Conservation (phyloP, 2,888 invertebrate genomes). For the Sipunculus nudus region DNA sequence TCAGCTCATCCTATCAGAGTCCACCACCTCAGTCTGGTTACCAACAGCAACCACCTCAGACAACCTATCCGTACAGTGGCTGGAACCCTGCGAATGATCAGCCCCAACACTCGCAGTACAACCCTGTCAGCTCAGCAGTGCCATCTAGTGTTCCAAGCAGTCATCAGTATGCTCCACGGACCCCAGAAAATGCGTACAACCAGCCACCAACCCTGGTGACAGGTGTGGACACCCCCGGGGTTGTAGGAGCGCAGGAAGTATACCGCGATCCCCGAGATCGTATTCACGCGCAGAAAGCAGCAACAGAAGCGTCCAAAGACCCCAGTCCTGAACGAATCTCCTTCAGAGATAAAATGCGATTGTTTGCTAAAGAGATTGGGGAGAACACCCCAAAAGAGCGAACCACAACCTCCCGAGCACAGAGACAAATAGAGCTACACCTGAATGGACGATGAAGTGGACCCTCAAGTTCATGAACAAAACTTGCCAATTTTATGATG, state of each 20-base stretch:
- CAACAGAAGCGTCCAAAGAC: constrained; percentile 30
- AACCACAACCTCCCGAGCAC: constrained; percentile 16
- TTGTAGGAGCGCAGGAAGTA: constrained; percentile 97
- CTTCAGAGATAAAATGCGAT: constrained; percentile 99
- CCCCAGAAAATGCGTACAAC: not conserved
- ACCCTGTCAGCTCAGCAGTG: not conserved
- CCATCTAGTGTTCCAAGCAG: not conserved
- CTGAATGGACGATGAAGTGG: constrained; percentile 20
- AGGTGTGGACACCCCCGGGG: constrained; percentile 81
- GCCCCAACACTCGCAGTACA: not conserved
- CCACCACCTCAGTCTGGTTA: too few species aligned
- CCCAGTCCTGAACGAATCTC: constrained; percentile 80
- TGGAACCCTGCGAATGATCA: too few species aligned
- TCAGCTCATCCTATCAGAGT: too few species aligned
- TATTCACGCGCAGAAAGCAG: constrained; percentile 78
- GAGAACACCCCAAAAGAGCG: constrained; percentile 75
- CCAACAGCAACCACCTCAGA: constrained; percentile 38
- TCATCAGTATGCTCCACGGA: not conserved
- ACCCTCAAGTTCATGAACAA: too few species aligned
- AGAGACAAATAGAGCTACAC: constrained; percentile 15
- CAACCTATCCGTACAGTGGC: too few species aligned
- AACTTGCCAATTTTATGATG: too few species aligned
- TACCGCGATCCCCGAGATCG: constrained; percentile 93
- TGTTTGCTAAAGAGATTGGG: constrained; percentile 97
- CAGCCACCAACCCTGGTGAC: not conserved